Base-by-base conservation (phyloP, 2,113 vertebrate species). In the Sapayoa aenigma region DNA sequence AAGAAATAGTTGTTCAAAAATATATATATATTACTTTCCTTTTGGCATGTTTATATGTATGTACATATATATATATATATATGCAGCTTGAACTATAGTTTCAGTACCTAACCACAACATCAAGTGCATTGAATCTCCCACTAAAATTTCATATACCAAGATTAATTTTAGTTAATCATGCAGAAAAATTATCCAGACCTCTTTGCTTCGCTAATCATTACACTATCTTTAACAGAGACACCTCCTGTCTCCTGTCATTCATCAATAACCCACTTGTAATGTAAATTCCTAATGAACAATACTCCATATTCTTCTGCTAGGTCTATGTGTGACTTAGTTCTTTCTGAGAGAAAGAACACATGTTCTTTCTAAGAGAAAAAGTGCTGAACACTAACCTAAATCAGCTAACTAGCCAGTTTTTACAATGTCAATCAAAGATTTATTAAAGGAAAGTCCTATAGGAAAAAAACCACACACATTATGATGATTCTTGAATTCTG, bases 241-340 rank as follows among this genome's bases (percentile, higher is more conserved):
- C 19, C 41, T 94, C 44, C 15, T 87, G 68, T 67, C 89, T 93
- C 47, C 22, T 89, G 84, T 87, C 87, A 94, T 82, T 91, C 73
- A 82, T 84, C 52, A 84, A 53, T 84, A 62, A 41, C 71, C 49
- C 66, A 84, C 66, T 94, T 95, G 58, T 76, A 81, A 95, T 78
- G 69, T 73, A 91, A 94, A 91, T 90, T 87, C 37, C 80, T 89
- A 55, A 82, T 50, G 82, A 86, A 87, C 9, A 89, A 82, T 94
- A 89, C 35, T 33, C 39, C 12, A 47, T 17, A 58, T 89, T 95
- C 65, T 76, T 72, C 56, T 75, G 30, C 41, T 71, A 71, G 41
- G 63, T 83, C n/a, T 89, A 22, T 75, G 58, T 60, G 30, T 81
- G 77, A 72, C 47, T 95, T 94, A 59, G 44, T 78, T 31, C n/a